These are phyloP conservation scores for Atta texana DNA, from an alignment of 1,140 invertebrate genomes.

Conservation along the genomic window DNA sequence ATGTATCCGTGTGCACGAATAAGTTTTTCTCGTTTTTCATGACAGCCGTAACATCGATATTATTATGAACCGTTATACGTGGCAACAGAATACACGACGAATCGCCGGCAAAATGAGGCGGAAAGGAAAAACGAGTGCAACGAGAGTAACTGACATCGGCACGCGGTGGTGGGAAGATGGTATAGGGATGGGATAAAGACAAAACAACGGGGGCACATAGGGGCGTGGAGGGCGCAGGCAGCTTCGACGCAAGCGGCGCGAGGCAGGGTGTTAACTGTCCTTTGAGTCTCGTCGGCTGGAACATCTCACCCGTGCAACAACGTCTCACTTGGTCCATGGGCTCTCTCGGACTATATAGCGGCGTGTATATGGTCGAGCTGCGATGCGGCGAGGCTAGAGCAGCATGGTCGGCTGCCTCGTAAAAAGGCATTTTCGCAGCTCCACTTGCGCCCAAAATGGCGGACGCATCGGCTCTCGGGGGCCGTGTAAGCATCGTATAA, in stretches of 20 bases:
- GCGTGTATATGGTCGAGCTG: constrained; percentile 69
- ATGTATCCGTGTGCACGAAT: background rate
- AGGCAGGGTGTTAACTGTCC: constrained; percentile 72
- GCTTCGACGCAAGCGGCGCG: constrained; percentile 8
- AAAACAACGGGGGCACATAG: constrained; percentile 43
- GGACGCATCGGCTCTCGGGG: constrained; percentile 51
- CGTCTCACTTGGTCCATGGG: constrained; percentile 72
- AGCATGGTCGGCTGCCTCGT: constrained; percentile 70
- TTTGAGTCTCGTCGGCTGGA: constrained; percentile 74
- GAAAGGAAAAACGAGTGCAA: constrained; percentile 35
- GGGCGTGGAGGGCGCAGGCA: background rate
- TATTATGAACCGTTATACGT: background rate
- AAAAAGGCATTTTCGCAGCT: constrained; percentile 77
- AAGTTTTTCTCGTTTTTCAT: background rate
- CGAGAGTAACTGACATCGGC: background rate
- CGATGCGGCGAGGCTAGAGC: constrained; percentile 42
- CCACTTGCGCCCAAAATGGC: constrained; percentile 69
- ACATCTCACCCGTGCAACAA: constrained; percentile 74
- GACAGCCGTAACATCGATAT: background rate
- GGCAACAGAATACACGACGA: background rate
- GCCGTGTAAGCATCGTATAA: constrained; percentile 71
- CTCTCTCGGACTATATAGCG: background rate
- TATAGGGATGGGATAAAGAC: constrained; percentile 7
- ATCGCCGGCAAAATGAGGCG: constrained; percentile 43
- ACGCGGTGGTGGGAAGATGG: background rate